Evolutionary conservation across 2,113 vertebrate genomes (phyloP).

Genomic region (Morone chrysops): DNA sequence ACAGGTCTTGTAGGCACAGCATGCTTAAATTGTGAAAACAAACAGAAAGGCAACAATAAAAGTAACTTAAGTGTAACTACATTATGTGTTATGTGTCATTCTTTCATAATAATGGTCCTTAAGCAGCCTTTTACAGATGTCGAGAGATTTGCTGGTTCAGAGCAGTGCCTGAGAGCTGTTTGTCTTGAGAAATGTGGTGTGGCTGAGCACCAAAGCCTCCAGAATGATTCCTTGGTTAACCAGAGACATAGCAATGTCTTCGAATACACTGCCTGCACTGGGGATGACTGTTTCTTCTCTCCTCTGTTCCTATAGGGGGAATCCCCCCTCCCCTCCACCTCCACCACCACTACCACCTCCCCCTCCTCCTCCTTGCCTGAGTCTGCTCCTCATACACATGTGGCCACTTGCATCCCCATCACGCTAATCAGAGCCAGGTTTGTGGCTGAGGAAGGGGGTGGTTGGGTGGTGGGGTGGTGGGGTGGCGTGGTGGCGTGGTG

Average conservation of each 20-base stretch:
- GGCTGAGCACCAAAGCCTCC: conserved; percentile 70
- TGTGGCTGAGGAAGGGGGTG: conserved; percentile 65
- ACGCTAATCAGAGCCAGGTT: conserved; percentile 86
- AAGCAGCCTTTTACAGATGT: conserved; percentile 42
- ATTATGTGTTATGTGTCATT: conserved; percentile 35
- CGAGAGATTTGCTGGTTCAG: conserved; percentile 19
- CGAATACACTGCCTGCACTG: conserved; percentile 55
- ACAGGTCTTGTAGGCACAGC: neutral
- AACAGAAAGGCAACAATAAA: conserved; percentile 39
- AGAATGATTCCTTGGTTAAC: conserved; percentile 76
- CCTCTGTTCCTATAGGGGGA: conserved; percentile 53
- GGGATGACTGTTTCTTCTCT: conserved; percentile 68
- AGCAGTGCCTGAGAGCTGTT: conserved; percentile 68
- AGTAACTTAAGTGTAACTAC: conserved; percentile 27
- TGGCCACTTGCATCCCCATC: conserved; percentile 80
- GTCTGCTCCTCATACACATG: conserved; percentile 74
- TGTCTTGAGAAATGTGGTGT: conserved; percentile 74
- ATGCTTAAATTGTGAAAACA: conserved; percentile 23
- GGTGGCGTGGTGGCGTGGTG: neutral
- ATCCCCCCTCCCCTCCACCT: conserved; percentile 44
- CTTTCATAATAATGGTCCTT: conserved; percentile 48
- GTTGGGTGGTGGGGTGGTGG: conserved; percentile 46
- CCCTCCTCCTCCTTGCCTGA: conserved; percentile 43
- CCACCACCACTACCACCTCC: conserved; percentile 32
- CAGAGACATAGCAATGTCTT: conserved; percentile 72